phyloP scores from a whole-genome alignment of 2,888 invertebrate genomes.

The Dynastes tityus region DNA sequence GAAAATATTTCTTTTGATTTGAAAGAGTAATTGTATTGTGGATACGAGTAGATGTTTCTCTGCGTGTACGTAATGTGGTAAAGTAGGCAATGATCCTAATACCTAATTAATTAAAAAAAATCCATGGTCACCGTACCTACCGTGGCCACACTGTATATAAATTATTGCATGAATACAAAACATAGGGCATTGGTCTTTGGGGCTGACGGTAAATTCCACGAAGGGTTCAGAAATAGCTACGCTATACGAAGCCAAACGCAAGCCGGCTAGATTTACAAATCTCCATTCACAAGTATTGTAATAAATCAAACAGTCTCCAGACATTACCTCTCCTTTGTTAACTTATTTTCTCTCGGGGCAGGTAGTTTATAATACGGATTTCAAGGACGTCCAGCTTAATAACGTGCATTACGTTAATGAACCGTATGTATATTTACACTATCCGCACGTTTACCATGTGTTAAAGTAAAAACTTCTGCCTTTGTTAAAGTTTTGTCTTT shows the following conservation, averaged over 20 bases:
- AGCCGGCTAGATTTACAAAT: background rate
- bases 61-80: too few species aligned
- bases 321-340: conserved; percentile 12
- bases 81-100: too few species aligned
- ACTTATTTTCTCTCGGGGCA: background rate
- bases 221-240: too few species aligned
- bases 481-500: too few species aligned
- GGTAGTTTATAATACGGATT: conserved; percentile 5
- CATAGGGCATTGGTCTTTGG: background rate
- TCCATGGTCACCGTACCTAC: too few species aligned
- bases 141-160: too few species aligned
- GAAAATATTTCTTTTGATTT: too few species aligned
- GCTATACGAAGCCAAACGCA: background rate
- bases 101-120: too few species aligned
- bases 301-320: conserved; percentile 5
- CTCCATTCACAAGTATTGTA: background rate
- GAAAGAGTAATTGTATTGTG: too few species aligned
- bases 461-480: too few species aligned
- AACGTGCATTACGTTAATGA: background rate
- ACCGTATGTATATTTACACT: conserved; percentile 2
- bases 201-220: background rate
- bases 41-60: too few species aligned
- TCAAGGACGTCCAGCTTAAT: background rate
- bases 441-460: background rate
- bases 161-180: background rate